Conservation (phyloP, 2,888 invertebrate species). For the Petrophora chlorosata region DNA sequence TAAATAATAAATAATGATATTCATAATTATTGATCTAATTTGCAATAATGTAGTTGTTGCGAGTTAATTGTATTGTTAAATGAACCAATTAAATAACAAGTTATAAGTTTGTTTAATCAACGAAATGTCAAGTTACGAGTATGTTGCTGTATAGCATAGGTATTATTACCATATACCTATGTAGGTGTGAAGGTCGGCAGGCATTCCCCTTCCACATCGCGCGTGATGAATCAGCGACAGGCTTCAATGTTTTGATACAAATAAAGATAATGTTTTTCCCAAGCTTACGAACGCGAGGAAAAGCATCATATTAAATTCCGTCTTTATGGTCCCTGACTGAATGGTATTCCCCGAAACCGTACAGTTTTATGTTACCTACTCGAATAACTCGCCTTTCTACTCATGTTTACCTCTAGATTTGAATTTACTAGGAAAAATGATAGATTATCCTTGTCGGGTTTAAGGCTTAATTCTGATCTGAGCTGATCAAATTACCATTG, state of each 20-base stretch:
- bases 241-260: slow-evolving; percentile 14
- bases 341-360: slow-evolving; percentile 12
- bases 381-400: slow-evolving; percentile 4
- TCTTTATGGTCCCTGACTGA: slow-evolving; percentile 1
- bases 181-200: slow-evolving; percentile 3
- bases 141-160: neutral
- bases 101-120: too few relatives aligned
- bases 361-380: slow-evolving; percentile 2
- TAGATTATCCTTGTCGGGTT: too few relatives aligned
- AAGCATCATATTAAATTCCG: slow-evolving; percentile 12
- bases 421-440: too few relatives aligned
- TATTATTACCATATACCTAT: slow-evolving; percentile 6
- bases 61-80: too few relatives aligned
- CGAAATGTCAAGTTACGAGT: neutral
- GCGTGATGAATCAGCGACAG: slow-evolving; percentile 14
- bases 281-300: slow-evolving; percentile 9
- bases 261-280: slow-evolving; percentile 14
- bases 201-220: neutral
- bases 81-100: too few relatives aligned
- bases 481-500: too few relatives aligned
- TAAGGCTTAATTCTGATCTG: too few relatives aligned
- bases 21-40: too few relatives aligned
- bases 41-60: too few relatives aligned
- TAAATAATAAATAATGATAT: too few relatives aligned
- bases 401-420: neutral